Evolutionary conservation across 2,797 vertebrate species (phyloP), one percentile per base, ranked within the genome.

Genomic region (Dallia pectoralis): DNA sequence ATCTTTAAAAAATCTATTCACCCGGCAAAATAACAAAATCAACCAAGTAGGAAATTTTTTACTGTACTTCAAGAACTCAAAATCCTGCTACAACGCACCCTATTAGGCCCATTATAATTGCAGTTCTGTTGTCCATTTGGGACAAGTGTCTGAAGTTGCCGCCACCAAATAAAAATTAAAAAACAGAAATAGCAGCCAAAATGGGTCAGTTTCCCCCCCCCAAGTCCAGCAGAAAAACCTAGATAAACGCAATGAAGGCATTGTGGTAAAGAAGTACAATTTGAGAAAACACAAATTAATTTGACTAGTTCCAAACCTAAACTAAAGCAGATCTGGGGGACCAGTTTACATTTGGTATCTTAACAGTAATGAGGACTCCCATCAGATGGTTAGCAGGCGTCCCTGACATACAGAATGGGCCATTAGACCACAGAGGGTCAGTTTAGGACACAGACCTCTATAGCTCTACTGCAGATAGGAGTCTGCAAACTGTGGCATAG

Each of bases 341-440:
- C 29, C 29, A 32, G 27, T 30, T 19, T 6, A 63, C 7, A 16
- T 63, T 32, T 63, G 1, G 62, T 18, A 63, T 63, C 4, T 63
- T 30, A 30, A 32, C 32, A 29, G 61, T 63, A 29, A 30, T 29
- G 15, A 32, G 16, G 53, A 25, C 19, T 3, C 32, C 27, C 16
- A 16, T 1, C 4, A 63, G 29, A 63, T 27, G 62, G 27, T 19
- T 16, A 63, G 29, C 27, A 62, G 27, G 29, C 4, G 61, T 30
- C 61, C 61, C 12, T 62, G 82, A 84, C 51, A 59, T 59, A 59
- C 9, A 59, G n/a, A 25, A 59, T 25, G 25, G 72, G 75, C 75
- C 74, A 81, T 78, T 72, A 81, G 71, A 64, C 63, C 66, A n/a
- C n/a, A 25, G 53, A 56, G 53, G 25, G 12, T n/a, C 8, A 22